phyloP scores from a whole-genome alignment of 2,888 invertebrate genomes.

The Campopleginae sp. region DNA sequence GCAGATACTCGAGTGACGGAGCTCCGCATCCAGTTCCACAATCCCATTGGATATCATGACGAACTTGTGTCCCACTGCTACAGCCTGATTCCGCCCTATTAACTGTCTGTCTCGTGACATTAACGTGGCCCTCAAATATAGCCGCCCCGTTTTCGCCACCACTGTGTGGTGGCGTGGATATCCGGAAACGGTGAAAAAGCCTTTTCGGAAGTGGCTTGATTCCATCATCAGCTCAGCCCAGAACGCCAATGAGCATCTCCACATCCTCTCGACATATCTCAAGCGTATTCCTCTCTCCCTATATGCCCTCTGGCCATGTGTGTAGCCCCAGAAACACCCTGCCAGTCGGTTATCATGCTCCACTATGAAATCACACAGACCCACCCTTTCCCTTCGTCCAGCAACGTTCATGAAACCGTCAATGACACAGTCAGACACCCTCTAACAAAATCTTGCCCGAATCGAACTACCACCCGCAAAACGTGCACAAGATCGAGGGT shows the following conservation, averaged over 20 bases:
- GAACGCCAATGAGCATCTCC: slow-evolving; percentile 54
- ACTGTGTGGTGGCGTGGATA: slow-evolving; percentile 15
- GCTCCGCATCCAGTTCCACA: slow-evolving; percentile 15
- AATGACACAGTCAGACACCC: slow-evolving; percentile 31
- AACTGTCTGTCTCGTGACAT: slow-evolving; percentile 61
- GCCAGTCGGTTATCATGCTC: slow-evolving; percentile 16
- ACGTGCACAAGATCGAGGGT: slow-evolving; percentile 38
- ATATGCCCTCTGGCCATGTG: background rate
- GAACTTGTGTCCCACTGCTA: slow-evolving; percentile 17
- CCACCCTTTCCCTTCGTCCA: slow-evolving; percentile 1
- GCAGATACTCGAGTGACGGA: slow-evolving; percentile 8
- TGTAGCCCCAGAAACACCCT: background rate
- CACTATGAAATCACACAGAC: background rate
- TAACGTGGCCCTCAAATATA: slow-evolving; percentile 64
- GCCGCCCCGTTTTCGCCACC: slow-evolving; percentile 9
- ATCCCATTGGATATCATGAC: slow-evolving; percentile 36
- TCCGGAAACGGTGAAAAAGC: slow-evolving; percentile 20
- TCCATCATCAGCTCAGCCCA: slow-evolving; percentile 4
- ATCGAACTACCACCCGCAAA: slow-evolving; percentile 14
- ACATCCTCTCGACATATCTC: slow-evolving; percentile 5
- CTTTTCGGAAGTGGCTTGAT: slow-evolving; percentile 58
- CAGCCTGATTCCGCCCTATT: slow-evolving; percentile 13
- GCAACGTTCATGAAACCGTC: background rate
- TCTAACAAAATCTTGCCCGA: slow-evolving; percentile 41
- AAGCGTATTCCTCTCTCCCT: slow-evolving; percentile 9